Evolutionary conservation across 2,888 invertebrate species (phyloP).

Genomic region (Yponomeuta evonymella): DNA sequence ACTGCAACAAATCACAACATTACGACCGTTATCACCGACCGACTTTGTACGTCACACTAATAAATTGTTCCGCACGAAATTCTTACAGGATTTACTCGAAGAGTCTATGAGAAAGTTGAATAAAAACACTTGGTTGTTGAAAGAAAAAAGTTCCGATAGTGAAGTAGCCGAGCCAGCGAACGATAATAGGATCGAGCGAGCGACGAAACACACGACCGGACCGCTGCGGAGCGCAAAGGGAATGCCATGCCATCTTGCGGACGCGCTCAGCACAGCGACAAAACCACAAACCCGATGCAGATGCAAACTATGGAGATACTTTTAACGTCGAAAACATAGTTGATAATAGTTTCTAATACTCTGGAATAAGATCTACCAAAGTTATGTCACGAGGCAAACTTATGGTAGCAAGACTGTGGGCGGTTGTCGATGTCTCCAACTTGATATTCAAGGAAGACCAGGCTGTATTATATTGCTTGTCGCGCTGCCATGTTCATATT

Average conservation of each 20-base stretch:
- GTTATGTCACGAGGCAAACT: no score
- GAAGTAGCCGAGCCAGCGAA: background rate
- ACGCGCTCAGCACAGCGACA: background rate
- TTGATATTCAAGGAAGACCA: no score
- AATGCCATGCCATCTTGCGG: conserved; percentile 52
- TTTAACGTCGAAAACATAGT: background rate
- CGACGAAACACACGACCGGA: conserved; percentile 43
- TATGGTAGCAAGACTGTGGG: no score
- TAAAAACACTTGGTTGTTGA: background rate
- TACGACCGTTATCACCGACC: conserved; percentile 57
- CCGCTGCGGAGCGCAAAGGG: conserved; percentile 51
- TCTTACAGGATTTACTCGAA: background rate
- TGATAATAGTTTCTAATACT: background rate
- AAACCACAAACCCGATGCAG: background rate
- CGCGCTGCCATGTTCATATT: background rate
- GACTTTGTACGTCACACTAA: conserved; percentile 40
- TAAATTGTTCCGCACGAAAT: background rate
- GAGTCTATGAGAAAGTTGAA: background rate
- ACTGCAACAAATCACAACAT: conserved; percentile 56
- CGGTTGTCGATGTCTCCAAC: no score
- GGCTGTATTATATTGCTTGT: background rate
- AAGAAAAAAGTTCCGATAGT: background rate
- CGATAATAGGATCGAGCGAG: background rate
- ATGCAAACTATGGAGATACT: background rate
- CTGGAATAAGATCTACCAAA: background rate